Conservation (phyloP, 37 sponge, comb jelly and placozoan species). For the Bolinopsis microptera region DNA sequence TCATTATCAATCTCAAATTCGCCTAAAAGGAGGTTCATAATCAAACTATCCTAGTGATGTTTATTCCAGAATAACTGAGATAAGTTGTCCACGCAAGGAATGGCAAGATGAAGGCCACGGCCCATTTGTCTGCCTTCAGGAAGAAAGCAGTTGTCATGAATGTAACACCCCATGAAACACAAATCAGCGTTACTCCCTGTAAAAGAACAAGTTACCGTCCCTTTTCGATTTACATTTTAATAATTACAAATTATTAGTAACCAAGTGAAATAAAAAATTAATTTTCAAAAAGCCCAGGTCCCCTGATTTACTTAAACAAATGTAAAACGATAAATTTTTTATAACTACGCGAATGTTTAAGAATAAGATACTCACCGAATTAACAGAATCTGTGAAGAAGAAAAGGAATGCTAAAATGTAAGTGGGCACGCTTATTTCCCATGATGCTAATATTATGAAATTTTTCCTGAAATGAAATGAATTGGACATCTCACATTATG, state of each 20-base stretch:
- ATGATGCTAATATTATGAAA: not conserved
- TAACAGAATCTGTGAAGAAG: conserved; percentile 6
- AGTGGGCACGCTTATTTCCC: not conserved
- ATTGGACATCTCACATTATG: not conserved
- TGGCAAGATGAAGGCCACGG: not conserved
- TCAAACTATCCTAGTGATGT: not conserved
- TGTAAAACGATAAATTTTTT: too few species aligned
- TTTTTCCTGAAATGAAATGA: not conserved
- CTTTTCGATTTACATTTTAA: too few species aligned
- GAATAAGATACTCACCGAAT: not conserved
- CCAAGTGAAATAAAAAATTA: too few species aligned
- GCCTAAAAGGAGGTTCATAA: too few species aligned
- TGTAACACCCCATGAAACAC: not conserved
- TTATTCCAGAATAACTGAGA: not conserved
- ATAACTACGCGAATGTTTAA: too few species aligned
- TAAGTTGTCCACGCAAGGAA: not conserved
- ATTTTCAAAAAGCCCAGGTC: too few species aligned
- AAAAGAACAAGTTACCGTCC: too few species aligned
- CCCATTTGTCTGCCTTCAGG: not conserved
- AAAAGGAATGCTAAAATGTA: not conserved
- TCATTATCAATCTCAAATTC: too few species aligned
- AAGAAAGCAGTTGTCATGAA: not conserved
- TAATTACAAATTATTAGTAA: not conserved
- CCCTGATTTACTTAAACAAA: too few species aligned
- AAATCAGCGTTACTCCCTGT: not conserved